Conservation (phyloP, 2,113 vertebrate genomes). For the Atlantisia rogersi region DNA sequence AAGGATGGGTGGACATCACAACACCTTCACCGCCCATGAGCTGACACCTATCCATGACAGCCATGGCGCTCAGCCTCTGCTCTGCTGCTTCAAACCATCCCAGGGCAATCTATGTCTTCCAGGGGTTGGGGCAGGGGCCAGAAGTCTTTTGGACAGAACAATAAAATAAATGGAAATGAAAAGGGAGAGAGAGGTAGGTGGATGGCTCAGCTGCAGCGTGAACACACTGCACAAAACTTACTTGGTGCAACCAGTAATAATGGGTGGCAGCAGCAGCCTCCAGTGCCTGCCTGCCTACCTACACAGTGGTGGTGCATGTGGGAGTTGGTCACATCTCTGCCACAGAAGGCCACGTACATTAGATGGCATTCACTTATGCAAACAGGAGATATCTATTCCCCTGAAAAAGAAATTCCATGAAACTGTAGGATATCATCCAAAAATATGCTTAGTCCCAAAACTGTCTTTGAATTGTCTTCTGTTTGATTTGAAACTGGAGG, state of each 20-base stretch:
- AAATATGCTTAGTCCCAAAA: not conserved
- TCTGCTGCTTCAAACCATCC: not conserved
- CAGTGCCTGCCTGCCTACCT: not conserved
- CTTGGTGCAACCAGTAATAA: rapidly evolving
- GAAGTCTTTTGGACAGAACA: not conserved
- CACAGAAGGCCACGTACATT: not conserved
- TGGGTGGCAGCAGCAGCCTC: not conserved
- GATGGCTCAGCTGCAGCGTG: not conserved
- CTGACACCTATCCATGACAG: rapidly evolving
- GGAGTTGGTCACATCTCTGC: not conserved
- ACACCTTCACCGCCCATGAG: not conserved
- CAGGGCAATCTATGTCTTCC: not conserved
- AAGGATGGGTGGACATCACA: not conserved
- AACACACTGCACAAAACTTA: not conserved
- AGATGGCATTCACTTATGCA: rapidly evolving
- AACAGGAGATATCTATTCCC: not conserved
- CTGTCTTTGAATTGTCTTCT: not conserved
- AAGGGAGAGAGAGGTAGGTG: not conserved
- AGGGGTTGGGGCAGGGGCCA: not conserved
- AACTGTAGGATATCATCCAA: not conserved
- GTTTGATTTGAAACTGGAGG: not conserved
- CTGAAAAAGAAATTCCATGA: not conserved
- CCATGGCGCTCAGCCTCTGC: not conserved
- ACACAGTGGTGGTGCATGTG: rapidly evolving
- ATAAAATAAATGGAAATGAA: not conserved